Percentiles rank a stretch among this genome's conserved stretches.
Evolutionary conservation across 2,888 invertebrate species (phyloP).

Genomic region (Synergus umbraculus): DNA sequence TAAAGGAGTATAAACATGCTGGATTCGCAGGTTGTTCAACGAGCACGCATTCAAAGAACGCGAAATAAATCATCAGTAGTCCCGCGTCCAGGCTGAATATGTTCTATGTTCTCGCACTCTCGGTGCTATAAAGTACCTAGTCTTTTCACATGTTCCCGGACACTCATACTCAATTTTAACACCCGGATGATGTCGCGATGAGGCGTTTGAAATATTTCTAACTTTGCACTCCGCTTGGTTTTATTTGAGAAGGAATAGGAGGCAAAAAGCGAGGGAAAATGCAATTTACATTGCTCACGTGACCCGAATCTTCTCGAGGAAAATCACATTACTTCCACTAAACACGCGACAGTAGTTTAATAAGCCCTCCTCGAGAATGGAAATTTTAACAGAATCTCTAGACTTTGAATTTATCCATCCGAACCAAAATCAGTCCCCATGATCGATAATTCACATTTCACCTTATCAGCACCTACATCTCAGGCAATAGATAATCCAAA

Average conservation of each 20-base stretch:
- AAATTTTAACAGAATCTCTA: no score
- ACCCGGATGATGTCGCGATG: constrained; percentile 36
- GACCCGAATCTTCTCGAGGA: not conserved
- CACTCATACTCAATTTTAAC: constrained; percentile 24
- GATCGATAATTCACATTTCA: not conserved
- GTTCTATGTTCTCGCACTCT: not conserved
- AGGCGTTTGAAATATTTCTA: constrained; percentile 33
- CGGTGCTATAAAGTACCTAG: constrained; percentile 26
- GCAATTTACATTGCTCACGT: constrained; percentile 22
- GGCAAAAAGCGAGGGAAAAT: constrained; percentile 25
- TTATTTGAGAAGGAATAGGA: constrained; percentile 31
- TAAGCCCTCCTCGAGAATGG: not conserved
- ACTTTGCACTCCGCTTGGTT: constrained; percentile 27
- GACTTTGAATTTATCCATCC: no score
- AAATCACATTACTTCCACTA: constrained; percentile 8
- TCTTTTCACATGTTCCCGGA: constrained; percentile 36
- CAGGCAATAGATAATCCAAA: not conserved
- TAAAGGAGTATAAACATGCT: no score
- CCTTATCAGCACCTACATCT: not conserved
- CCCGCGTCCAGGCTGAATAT: not conserved
- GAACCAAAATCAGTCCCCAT: not conserved
- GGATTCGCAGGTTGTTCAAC: not conserved
- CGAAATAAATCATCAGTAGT: constrained; percentile 23
- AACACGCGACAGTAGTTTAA: no score
- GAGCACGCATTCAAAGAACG: constrained; percentile 14